Conservation (phyloP, 1,140 invertebrate species). For the Cydia pomonella region DNA sequence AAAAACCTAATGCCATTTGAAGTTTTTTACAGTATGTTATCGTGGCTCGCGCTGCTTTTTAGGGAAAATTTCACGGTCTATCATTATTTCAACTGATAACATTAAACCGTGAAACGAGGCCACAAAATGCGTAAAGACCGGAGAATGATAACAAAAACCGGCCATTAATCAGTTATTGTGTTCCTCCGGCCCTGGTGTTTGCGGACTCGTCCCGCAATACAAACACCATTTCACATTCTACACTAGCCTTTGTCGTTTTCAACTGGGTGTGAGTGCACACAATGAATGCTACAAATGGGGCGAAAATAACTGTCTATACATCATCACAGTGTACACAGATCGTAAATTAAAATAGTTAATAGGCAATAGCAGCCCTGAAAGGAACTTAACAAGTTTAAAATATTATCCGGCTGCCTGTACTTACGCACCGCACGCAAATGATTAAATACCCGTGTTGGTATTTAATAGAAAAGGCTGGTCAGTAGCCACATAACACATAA, state of each 20-base stretch:
- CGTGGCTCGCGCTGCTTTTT: constrained; percentile 1
- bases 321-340: constrained; percentile 72
- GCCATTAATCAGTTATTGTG: constrained; percentile 79
- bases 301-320: constrained; percentile 68
- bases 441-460: not conserved
- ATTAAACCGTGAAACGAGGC: constrained; percentile 72
- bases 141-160: constrained; percentile 72
- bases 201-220: constrained; percentile 67
- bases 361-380: not conserved
- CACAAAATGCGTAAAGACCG: constrained; percentile 74
- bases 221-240: constrained; percentile 57
- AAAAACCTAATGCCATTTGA: constrained; percentile 46
- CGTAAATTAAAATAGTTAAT: constrained; percentile 55
- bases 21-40: constrained; percentile 3
- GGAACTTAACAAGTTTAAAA: constrained; percentile 25
- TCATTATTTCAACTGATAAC: constrained; percentile 27
- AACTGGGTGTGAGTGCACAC: constrained; percentile 73
- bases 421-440: constrained; percentile 6
- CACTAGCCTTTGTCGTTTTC: constrained; percentile 64
- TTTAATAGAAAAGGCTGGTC: constrained; percentile 13
- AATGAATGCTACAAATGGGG: constrained; percentile 65
- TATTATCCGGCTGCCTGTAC: constrained; percentile 2
- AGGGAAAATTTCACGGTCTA: constrained; percentile 14
- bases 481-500: constrained; percentile 1
- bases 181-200: constrained; percentile 66